Percentiles rank a stretch among this genome's conserved stretches.
Evolutionary conservation across 2,113 vertebrate species (phyloP).

Genomic region (Epinephelus lanceolatus): DNA sequence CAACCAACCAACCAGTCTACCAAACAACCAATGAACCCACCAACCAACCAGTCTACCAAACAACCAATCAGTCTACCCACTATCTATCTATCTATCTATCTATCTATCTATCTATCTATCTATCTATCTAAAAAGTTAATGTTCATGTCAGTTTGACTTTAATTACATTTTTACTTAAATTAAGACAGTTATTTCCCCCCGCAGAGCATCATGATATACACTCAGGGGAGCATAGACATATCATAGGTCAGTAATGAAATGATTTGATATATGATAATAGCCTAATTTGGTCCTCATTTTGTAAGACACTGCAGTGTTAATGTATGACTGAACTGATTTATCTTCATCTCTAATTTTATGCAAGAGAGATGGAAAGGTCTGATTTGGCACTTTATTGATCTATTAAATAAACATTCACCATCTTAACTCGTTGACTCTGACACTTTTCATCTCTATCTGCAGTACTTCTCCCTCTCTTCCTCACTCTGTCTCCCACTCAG

Average conservation of each 20-base stretch:
- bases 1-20: too few relatives aligned
- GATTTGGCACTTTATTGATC: background rate
- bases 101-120: too few relatives aligned
- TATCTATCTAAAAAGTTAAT: too few relatives aligned
- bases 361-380: constrained; percentile 2
- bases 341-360: background rate
- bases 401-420: background rate
- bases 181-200: background rate
- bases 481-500: constrained; percentile 17
- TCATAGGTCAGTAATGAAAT: background rate
- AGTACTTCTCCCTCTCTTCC: background rate
- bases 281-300: background rate
- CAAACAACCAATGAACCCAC: too few relatives aligned
- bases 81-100: too few relatives aligned
- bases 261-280: background rate
- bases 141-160: too few relatives aligned
- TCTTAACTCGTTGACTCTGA: background rate
- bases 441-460: constrained; percentile 4
- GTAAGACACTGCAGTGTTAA: background rate
- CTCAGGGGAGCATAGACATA: background rate
- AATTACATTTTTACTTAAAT: background rate
- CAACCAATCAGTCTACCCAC: too few relatives aligned
- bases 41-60: too few relatives aligned
- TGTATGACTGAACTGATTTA: background rate
- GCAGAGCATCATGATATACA: background rate